Percentiles rank a stretch among this genome's conserved stretches.
Conservation (phyloP, 2,888 invertebrate species). For the Dione vanillae region DNA sequence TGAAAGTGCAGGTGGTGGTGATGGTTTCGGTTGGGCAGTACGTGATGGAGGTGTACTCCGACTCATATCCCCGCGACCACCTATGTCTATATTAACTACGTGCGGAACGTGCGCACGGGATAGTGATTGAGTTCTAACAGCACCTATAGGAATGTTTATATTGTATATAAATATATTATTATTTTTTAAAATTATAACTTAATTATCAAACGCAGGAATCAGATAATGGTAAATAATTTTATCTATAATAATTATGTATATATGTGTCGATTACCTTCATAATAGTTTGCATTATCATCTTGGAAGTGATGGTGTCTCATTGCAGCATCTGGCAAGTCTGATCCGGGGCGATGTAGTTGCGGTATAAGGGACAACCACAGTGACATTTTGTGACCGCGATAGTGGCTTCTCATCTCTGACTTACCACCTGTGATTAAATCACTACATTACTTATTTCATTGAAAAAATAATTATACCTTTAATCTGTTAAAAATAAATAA, state of each 20-base stretch:
- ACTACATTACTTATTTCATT: neutral
- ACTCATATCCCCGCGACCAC: slow-evolving; percentile 58
- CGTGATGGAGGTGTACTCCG: slow-evolving; percentile 76
- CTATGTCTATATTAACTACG: slow-evolving; percentile 70
- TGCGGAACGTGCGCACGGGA: slow-evolving; percentile 87
- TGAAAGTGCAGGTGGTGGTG: slow-evolving; percentile 75
- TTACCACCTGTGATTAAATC: slow-evolving; percentile 82
- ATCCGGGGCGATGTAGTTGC: slow-evolving; percentile 93
- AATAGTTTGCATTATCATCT: slow-evolving; percentile 91
- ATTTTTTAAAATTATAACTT: neutral
- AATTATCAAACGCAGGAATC: neutral
- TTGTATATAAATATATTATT: neutral
- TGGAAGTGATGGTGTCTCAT: slow-evolving; percentile 95
- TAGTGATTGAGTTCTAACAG: slow-evolving; percentile 90
- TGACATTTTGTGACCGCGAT: slow-evolving; percentile 96
- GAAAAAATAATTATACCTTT: no score
- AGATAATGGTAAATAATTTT: neutral
- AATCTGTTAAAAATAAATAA: slow-evolving; percentile 41
- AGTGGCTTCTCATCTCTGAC: slow-evolving; percentile 94
- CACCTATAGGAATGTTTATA: slow-evolving; percentile 76
- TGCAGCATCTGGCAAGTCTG: slow-evolving; percentile 89
- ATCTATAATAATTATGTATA: no score
- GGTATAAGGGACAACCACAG: slow-evolving; percentile 96
- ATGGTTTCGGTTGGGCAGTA: slow-evolving; percentile 71
- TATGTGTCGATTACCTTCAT: slow-evolving; percentile 85